Percentiles rank a stretch among this genome's conserved stretches.
Evolutionary conservation across 2,888 invertebrate genomes (phyloP).

Genomic region (Caenorhabditis sinica): DNA sequence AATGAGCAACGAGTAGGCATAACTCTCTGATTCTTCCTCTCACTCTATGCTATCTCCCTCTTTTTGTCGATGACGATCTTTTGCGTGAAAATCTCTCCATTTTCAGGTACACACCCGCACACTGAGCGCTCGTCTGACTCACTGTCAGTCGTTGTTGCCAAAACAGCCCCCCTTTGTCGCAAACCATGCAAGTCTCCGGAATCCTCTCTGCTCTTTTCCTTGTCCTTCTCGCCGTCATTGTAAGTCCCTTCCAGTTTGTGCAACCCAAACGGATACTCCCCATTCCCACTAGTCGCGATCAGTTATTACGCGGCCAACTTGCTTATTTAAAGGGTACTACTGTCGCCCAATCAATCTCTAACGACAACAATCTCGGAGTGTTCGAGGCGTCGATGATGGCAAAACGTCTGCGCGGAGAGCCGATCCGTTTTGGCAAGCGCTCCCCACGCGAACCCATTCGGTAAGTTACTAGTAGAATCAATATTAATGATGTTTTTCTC

Average conservation of each 20-base stretch:
- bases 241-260: constrained; percentile 67
- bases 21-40: constrained; percentile 7
- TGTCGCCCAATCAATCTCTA: constrained; percentile 43
- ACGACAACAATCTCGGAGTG: constrained; percentile 38
- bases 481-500: too few relatives aligned
- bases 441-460: constrained; percentile 82
- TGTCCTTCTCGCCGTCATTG: constrained; percentile 60
- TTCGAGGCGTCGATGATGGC: constrained; percentile 57
- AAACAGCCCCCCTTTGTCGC: constrained; percentile 38
- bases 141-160: constrained; percentile 47
- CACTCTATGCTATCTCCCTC: constrained; percentile 10
- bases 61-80: constrained; percentile 8
- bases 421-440: constrained; percentile 82
- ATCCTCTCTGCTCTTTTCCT: constrained; percentile 56
- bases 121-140: constrained; percentile 52
- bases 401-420: constrained; percentile 77
- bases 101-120: constrained; percentile 68
- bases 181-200: constrained; percentile 62
- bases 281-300: constrained; percentile 56
- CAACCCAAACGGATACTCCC: constrained; percentile 63
- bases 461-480: constrained; percentile 73
- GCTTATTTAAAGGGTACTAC: constrained; percentile 64
- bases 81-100: constrained; percentile 54
- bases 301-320: constrained; percentile 60
- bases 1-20: constrained; percentile 32